Evolutionary conservation across 2,888 invertebrate genomes (phyloP).

Genomic region (Zelleria hepariella): DNA sequence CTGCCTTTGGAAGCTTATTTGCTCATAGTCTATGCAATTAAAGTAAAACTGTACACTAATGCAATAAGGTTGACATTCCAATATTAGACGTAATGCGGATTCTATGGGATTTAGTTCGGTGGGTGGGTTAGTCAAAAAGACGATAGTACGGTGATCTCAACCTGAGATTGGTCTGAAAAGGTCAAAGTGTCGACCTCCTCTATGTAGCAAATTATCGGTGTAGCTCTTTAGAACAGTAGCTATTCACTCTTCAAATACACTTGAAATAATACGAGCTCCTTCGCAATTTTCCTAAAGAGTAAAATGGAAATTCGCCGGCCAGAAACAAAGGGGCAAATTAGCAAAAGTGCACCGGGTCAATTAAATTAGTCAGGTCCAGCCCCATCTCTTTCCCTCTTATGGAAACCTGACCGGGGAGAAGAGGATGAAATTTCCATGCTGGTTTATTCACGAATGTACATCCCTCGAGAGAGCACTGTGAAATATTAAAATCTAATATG

Average conservation of each 20-base stretch:
- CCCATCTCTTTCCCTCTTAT: background rate
- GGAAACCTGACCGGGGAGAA: background rate
- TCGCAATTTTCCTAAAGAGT: background rate
- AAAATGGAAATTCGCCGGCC: background rate
- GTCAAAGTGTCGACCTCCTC: too few species aligned
- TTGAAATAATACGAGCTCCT: background rate
- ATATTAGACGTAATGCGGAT: too few species aligned
- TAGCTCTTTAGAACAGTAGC: too few species aligned
- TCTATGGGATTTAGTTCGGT: too few species aligned
- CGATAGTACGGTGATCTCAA: too few species aligned
- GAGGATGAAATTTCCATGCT: background rate
- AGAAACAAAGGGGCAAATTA: background rate
- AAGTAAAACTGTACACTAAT: too few species aligned
- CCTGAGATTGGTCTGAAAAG: too few species aligned
- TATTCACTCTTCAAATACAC: background rate
- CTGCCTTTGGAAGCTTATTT: too few species aligned
- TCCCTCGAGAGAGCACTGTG: background rate
- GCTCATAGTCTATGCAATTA: too few species aligned
- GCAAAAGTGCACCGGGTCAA: background rate
- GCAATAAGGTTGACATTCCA: too few species aligned
- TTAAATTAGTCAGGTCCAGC: background rate
- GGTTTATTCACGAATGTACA: background rate
- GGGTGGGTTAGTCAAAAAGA: too few species aligned
- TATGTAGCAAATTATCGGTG: too few species aligned
- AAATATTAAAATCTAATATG: background rate